Evolutionary conservation across 2,797 vertebrate genomes (phyloP).

Genomic region (Cyprinella venusta): DNA sequence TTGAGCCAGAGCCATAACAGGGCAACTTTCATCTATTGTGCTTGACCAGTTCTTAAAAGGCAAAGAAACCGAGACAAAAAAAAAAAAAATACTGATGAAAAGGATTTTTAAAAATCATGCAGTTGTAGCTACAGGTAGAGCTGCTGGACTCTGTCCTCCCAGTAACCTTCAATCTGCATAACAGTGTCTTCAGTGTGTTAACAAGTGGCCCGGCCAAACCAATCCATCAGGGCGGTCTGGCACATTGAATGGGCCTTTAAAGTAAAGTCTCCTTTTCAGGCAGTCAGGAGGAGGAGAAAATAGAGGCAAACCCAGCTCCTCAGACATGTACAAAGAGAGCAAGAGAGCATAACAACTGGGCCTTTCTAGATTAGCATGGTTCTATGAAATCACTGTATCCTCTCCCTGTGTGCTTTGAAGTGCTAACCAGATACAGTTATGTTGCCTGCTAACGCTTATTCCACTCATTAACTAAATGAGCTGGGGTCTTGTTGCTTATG

Average conservation of each 20-base stretch:
- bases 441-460: conserved; percentile 26
- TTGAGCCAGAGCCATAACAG: not conserved
- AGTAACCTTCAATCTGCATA: conserved; percentile 86
- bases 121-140: conserved; percentile 67
- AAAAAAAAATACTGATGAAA: conserved; percentile 10
- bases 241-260: conserved; percentile 77
- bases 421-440: conserved; percentile 52
- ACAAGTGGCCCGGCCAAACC: conserved; percentile 81
- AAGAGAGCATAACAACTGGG: conserved; percentile 35
- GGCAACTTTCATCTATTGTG: not conserved
- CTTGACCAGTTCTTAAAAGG: not conserved
- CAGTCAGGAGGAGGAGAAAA: conserved; percentile 53
- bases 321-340: conserved; percentile 35
- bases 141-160: conserved; percentile 74
- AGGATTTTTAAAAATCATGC: conserved; percentile 25
- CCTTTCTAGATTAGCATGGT: conserved; percentile 64
- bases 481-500: conserved; percentile 9
- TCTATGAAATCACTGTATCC: conserved; percentile 59
- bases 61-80: not conserved
- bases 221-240: conserved; percentile 75
- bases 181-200: conserved; percentile 82
- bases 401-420: conserved; percentile 58
- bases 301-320: conserved; percentile 68
- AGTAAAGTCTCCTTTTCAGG: conserved; percentile 66
- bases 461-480: conserved; percentile 25